A percentile compares a stretch with the other conserved stretches of the same genome.
Evolutionary conservation across 2,797 vertebrate species (phyloP).

Genomic region (Argentina silus): DNA sequence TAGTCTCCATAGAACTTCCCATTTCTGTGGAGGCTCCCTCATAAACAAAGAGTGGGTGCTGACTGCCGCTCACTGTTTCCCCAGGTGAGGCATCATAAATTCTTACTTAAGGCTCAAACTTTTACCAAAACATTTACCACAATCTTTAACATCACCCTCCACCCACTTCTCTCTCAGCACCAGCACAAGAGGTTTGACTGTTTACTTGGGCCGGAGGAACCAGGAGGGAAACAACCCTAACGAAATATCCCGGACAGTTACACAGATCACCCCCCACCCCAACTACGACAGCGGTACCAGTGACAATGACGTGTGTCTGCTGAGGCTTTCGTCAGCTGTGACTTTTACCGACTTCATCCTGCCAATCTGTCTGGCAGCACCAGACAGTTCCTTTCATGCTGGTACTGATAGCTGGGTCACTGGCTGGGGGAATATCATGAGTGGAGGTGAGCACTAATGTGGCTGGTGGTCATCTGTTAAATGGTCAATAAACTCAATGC

Average conservation of each 20-base stretch:
- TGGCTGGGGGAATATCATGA: constrained; percentile 54
- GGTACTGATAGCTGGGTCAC: constrained; percentile 57
- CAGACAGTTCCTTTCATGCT: constrained; percentile 36
- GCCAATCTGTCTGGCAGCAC: constrained; percentile 60
- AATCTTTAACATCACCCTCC: neutral
- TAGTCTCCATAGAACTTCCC: constrained; percentile 55
- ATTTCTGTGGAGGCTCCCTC: constrained; percentile 80
- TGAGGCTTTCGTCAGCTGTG: constrained; percentile 50
- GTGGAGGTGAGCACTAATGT: neutral
- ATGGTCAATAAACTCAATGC: no score
- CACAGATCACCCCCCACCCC: constrained; percentile 15
- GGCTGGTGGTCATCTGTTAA: no score
- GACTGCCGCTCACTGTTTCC: constrained; percentile 72
- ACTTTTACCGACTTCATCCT: constrained; percentile 42
- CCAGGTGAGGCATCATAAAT: constrained; percentile 25
- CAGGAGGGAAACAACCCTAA: accelerated
- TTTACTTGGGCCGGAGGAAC: constrained; percentile 42
- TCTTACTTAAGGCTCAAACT: neutral
- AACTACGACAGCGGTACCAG: accelerated
- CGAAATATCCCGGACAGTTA: neutral
- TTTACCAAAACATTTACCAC: neutral
- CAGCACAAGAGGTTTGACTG: neutral
- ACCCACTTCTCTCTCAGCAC: neutral
- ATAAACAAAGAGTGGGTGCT: constrained; percentile 76
- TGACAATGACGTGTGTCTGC: constrained; percentile 61